These are phyloP conservation scores for Crypturellus tataupa DNA, from an alignment of 2,797 vertebrate species.

Conservation along the genomic window DNA sequence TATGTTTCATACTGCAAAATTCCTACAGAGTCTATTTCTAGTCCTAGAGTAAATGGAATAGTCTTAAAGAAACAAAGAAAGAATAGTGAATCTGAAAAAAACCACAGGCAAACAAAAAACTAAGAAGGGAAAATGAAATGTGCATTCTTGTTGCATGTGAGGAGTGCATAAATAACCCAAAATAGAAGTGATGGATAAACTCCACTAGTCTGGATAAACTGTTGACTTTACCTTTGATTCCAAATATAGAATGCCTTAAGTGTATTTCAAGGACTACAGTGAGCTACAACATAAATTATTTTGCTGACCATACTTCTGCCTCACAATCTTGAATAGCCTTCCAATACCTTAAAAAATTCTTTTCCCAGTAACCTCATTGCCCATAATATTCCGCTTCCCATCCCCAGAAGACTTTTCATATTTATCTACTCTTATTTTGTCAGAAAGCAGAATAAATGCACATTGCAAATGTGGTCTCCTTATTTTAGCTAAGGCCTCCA, in stretches of 20 bases:
- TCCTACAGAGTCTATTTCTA: neutral
- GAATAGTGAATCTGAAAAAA: neutral
- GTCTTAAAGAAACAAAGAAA: neutral
- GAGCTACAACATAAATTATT: neutral
- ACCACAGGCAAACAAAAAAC: neutral
- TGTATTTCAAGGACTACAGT: neutral
- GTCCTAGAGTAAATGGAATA: neutral
- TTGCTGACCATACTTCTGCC: neutral
- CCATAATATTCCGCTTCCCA: neutral
- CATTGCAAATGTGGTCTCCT: constrained; percentile 60
- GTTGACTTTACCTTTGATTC: neutral
- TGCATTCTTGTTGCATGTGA: neutral
- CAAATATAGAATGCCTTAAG: neutral
- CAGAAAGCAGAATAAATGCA: constrained; percentile 28
- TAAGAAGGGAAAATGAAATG: neutral
- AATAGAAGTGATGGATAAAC: constrained; percentile 26
- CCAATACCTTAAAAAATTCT: neutral
- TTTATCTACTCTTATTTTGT: neutral
- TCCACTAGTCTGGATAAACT: neutral
- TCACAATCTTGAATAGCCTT: neutral
- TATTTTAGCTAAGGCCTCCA: constrained; percentile 58
- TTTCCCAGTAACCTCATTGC: neutral
- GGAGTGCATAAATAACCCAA: neutral
- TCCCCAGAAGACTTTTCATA: neutral
- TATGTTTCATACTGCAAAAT: neutral